Percentiles rank a stretch among this genome's conserved stretches.
Evolutionary conservation across 2,113 vertebrate genomes (phyloP).

Genomic region (Bombycilla garrulus): DNA sequence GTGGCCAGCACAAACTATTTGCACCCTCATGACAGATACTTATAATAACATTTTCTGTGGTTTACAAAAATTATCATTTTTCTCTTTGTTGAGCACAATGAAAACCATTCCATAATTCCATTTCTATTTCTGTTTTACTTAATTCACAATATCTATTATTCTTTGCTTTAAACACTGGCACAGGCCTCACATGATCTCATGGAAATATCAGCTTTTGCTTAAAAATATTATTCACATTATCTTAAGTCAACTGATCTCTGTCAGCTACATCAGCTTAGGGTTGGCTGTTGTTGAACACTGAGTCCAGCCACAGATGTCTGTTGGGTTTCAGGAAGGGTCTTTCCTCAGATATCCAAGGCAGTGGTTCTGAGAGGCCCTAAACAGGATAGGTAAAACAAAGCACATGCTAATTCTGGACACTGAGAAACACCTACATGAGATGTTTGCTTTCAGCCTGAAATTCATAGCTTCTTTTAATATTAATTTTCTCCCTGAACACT

Average conservation of each 20-base stretch:
- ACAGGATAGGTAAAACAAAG: rapidly evolving
- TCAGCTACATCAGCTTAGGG: background rate
- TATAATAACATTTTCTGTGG: background rate
- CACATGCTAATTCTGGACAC: background rate
- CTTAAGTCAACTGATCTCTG: background rate
- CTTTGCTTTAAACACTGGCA: background rate
- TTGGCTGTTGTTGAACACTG: background rate
- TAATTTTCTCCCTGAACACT: background rate
- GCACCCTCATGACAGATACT: background rate
- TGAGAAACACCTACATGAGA: background rate
- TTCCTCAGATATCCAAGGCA: background rate
- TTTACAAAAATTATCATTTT: background rate
- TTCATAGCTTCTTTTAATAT: background rate
- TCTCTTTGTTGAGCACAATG: background rate
- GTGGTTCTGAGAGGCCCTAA: background rate
- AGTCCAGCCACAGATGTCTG: background rate
- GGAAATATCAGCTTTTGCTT: background rate
- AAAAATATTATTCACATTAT: background rate
- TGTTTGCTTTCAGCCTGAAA: background rate
- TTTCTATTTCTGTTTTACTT: background rate
- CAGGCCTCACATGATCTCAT: background rate
- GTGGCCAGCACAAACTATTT: background rate
- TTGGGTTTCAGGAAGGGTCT: background rate
- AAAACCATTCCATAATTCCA: background rate
- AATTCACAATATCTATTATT: background rate